A percentile compares a stretch with the other conserved stretches of the same genome.
Evolutionary conservation across 2,113 vertebrate genomes (phyloP).

Genomic region (Pantherophis guttatus): DNA sequence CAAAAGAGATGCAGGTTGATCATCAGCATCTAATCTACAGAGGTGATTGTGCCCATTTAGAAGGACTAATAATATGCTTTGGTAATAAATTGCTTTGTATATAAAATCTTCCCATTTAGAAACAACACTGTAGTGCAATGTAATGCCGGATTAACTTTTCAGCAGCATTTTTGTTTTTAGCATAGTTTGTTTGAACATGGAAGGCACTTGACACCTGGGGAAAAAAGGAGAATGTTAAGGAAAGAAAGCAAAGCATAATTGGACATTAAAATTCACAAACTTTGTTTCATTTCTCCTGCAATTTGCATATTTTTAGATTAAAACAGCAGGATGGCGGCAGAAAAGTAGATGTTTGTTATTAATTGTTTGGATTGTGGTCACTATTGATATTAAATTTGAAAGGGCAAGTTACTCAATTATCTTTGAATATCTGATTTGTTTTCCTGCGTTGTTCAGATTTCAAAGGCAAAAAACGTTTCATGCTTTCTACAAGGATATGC

Average conservation of each 20-base stretch:
- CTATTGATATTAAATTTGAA: conserved; percentile 48
- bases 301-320: conserved; percentile 30
- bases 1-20: neutral
- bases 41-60: neutral
- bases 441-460: conserved; percentile 50
- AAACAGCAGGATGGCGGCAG: conserved; percentile 15
- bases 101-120: conserved; percentile 33
- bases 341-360: conserved; percentile 25
- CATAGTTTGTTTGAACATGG: neutral
- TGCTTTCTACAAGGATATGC: conserved; percentile 30
- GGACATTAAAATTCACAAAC: conserved; percentile 34
- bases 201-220: neutral
- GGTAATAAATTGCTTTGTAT: neutral
- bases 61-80: neutral
- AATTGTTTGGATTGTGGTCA: conserved; percentile 19
- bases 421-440: conserved; percentile 40
- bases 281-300: conserved; percentile 21
- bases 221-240: neutral
- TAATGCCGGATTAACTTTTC: neutral
- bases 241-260: neutral
- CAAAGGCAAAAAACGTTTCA: conserved; percentile 35
- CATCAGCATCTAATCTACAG: neutral
- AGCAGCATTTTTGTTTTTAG: neutral
- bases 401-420: conserved; percentile 29
- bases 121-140: conserved; percentile 8